Evolutionary conservation across 2,888 invertebrate species (phyloP).

Genomic region (Leptopilina syphax): DNA sequence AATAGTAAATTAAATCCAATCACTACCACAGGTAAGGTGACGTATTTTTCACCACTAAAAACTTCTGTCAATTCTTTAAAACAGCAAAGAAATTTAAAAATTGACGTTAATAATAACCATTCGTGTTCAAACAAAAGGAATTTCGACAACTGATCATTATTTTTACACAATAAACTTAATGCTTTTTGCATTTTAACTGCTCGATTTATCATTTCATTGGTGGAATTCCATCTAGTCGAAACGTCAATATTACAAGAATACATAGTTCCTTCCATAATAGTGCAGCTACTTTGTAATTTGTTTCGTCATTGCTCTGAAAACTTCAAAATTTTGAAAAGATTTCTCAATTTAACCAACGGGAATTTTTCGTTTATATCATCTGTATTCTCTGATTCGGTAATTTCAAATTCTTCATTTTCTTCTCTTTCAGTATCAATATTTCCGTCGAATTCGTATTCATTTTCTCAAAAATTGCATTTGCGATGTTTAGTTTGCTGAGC

Average conservation of each 20-base stretch:
- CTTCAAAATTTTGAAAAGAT: neutral
- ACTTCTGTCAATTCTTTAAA: no score
- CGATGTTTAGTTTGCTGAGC: slow-evolving; percentile 40
- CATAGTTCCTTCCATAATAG: neutral
- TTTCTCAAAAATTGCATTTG: neutral
- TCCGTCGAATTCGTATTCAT: slow-evolving; percentile 32
- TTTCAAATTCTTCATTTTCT: slow-evolving; percentile 12
- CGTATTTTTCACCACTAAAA: no score
- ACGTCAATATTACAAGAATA: neutral
- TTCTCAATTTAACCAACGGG: neutral
- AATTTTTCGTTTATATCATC: neutral
- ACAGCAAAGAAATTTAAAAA: no score
- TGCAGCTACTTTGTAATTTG: neutral
- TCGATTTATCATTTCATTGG: neutral
- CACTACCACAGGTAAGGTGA: no score
- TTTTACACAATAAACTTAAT: no score
- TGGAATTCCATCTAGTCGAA: neutral
- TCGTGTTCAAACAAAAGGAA: no score
- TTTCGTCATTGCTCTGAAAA: neutral
- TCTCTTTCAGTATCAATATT: slow-evolving; percentile 15
- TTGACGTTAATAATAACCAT: no score
- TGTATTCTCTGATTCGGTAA: neutral
- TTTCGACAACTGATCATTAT: no score
- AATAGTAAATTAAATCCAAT: no score
- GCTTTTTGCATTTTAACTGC: no score